A percentile compares a stretch with the other conserved stretches of the same genome.
These are phyloP conservation scores for Ceratoteleas bidentatus DNA, from an alignment of 1,140 invertebrate species.

Conservation along the genomic window DNA sequence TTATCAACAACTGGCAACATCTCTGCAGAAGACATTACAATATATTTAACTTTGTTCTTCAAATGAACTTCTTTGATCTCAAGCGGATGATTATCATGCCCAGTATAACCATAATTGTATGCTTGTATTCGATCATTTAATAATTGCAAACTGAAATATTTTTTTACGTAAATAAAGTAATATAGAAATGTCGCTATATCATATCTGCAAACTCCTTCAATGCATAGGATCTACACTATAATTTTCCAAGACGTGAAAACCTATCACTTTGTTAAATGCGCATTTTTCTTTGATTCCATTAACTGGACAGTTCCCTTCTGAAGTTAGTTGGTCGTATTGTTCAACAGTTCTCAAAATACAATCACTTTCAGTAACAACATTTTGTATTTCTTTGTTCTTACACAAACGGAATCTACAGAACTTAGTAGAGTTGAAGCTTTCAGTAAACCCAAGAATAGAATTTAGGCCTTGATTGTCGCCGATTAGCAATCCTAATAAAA, in stretches of 20 bases:
- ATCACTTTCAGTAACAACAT: conserved; percentile 3
- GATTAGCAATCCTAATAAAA: conserved; percentile 62
- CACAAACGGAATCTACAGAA: conserved; percentile 66
- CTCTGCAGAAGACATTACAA: conserved; percentile 70
- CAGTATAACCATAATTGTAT: conserved; percentile 21
- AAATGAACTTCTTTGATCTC: conserved; percentile 54
- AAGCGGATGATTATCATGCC: conserved; percentile 6
- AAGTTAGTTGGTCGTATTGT: conserved; percentile 1
- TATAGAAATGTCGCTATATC: conserved; percentile 70
- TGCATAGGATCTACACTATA: conserved; percentile 75
- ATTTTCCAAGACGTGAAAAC: conserved; percentile 75
- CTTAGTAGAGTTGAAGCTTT: conserved; percentile 67
- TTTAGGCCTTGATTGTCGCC: conserved; percentile 68
- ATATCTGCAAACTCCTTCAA: conserved; percentile 74
- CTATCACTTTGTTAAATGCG: conserved; percentile 68
- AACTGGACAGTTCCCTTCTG: neutral
- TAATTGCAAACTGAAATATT: conserved; percentile 63
- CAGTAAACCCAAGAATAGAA: conserved; percentile 63
- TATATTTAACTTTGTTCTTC: conserved; percentile 51
- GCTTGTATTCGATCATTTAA: conserved; percentile 26
- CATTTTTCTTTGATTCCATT: conserved; percentile 72
- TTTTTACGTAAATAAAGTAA: conserved; percentile 65
- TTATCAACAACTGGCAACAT: conserved; percentile 66
- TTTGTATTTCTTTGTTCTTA: neutral
- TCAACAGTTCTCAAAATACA: conserved; percentile 9